A percentile compares a stretch with the other conserved stretches of the same genome.
These are phyloP conservation scores for Phalacrocorax pelagicus DNA, from an alignment of 2,113 vertebrate species.

Conservation along the genomic window DNA sequence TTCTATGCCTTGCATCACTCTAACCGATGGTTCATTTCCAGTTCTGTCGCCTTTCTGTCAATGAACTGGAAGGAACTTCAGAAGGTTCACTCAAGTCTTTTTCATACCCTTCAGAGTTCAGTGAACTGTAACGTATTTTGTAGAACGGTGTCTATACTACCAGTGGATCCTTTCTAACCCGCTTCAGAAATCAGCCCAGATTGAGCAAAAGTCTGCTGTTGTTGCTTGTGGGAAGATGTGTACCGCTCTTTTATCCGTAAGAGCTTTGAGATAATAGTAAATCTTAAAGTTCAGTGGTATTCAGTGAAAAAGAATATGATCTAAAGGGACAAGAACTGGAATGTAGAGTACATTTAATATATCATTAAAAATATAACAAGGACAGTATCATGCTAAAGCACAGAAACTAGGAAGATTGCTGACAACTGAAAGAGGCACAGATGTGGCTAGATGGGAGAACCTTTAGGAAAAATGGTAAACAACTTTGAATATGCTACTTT, in stretches of 20 bases:
- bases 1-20: background rate
- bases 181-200: background rate
- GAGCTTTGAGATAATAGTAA: background rate
- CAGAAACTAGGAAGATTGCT: background rate
- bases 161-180: background rate
- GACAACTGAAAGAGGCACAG: background rate
- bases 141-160: background rate
- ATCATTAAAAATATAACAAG: background rate
- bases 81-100: background rate
- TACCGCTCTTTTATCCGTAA: background rate
- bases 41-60: background rate
- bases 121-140: background rate
- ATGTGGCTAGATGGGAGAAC: background rate
- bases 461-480: background rate
- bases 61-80: background rate
- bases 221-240: background rate
- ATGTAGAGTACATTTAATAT: background rate
- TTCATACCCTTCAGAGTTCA: background rate
- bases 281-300: background rate
- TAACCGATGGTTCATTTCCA: constrained; percentile 5
- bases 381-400: background rate
- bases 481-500: background rate
- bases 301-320: background rate
- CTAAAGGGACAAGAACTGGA: background rate
- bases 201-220: background rate